Evolutionary conservation across 1,140 invertebrate genomes (phyloP), one percentile per base, ranked within the genome.

Genomic region (Manduca sexta): DNA sequence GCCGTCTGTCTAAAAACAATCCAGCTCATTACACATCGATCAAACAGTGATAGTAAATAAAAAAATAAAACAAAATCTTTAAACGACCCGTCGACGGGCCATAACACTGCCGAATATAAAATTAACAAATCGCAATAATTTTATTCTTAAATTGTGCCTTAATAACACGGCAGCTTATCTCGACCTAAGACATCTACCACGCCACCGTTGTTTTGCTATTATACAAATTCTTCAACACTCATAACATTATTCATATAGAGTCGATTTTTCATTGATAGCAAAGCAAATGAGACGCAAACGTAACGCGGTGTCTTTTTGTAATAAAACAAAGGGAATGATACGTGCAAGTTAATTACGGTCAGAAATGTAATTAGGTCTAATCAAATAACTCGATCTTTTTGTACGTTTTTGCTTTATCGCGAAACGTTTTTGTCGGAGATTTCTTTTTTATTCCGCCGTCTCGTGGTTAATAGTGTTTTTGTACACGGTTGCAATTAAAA

Each of bases 271-370:
- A 38, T 40, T 52, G 41, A 43, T 4, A 26, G 34, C 10, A 12
- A n/a, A 1, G 42, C 55, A 21, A 14, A 18, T n/a, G 15, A 37
- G 18, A 10, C 8, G 50, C 34, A 55, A 40, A 51, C 13, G 16
- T 38, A 60, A 45, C 11, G 62, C 66, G 30, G 71, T 66, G 49
- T 45, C 43, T 66, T 52, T 58, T 60, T 44, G 61, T 70, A 72
- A 76, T 78, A 76, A 80, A 76, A 81, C 77, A 81, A 81, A 81
- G 74, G 74, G 73, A 76, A 70, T 71, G 67, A 80, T 80, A 81
- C 68, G 63, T 74, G 66, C 64, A 63, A 72, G 74, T 75, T 81
- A 81, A 81, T 81, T 78, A 75, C 62, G 58, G 56, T 59, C 76
- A 70, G 74, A 75, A 73, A 76, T 70, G 73, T 78, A 81, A 81